These are phyloP conservation scores for Nesoenas mayeri DNA, from an alignment of 2,113 vertebrate genomes.

Conservation along the genomic window DNA sequence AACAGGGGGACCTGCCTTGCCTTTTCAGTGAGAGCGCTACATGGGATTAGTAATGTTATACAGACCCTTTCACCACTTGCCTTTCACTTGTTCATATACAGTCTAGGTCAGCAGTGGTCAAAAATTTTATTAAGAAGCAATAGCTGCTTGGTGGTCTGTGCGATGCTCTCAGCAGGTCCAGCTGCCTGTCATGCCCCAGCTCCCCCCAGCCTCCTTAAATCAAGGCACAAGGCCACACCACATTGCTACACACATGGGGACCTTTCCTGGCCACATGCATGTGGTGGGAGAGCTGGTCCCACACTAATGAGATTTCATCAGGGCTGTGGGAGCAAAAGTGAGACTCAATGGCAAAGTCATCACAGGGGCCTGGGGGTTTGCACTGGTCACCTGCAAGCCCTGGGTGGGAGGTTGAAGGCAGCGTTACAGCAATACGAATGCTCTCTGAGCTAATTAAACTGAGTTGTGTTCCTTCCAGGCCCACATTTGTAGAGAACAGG, in stretches of 20 bases:
- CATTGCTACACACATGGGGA: accelerated
- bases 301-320: not conserved
- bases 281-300: not conserved
- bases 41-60: conserved; percentile 52
- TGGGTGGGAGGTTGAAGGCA: not conserved
- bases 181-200: not conserved
- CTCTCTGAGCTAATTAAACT: not conserved
- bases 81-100: conserved; percentile 63
- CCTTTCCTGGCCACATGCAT: not conserved
- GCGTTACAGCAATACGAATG: not conserved
- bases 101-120: conserved; percentile 22
- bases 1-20: not conserved
- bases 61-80: conserved; percentile 67
- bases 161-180: not conserved
- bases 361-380: not conserved
- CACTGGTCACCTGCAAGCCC: not conserved
- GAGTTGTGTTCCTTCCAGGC: not conserved
- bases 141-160: not conserved
- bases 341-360: not conserved
- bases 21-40: not conserved
- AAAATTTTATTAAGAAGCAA: conserved; percentile 41
- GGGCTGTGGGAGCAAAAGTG: not conserved
- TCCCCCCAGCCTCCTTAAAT: not conserved
- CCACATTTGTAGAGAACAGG: not conserved
- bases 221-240: not conserved